phyloP scores from a whole-genome alignment of 2,113 vertebrate genomes.

The Forbesichthys papilliferus region DNA sequence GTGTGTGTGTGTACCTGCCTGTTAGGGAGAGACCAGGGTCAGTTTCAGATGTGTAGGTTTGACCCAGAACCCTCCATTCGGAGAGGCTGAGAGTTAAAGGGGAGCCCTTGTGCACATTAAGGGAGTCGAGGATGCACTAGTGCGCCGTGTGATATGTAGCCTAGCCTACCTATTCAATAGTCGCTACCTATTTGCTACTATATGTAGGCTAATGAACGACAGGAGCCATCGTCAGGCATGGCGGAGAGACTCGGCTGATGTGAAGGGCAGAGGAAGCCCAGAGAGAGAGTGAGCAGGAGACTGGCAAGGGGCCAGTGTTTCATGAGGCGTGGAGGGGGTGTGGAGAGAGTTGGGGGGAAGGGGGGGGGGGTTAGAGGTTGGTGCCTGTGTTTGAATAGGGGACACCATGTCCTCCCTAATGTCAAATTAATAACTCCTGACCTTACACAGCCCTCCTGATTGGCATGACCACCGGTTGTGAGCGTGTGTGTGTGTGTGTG shows the following conservation, averaged over 20 bases:
- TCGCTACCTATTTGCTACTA: too few relatives aligned
- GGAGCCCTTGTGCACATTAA: neutral
- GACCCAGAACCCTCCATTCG: neutral
- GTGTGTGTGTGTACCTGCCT: too few relatives aligned
- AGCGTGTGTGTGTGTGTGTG: constrained; percentile 5
- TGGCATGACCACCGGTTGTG: constrained; percentile 59
- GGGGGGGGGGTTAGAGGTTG: constrained; percentile 1
- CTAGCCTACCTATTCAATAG: too few relatives aligned
- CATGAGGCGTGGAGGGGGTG: constrained; percentile 53
- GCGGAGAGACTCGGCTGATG: too few relatives aligned
- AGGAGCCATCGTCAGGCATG: too few relatives aligned
- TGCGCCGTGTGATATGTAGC: too few relatives aligned
- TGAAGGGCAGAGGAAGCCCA: too few relatives aligned
- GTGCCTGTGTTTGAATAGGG: constrained; percentile 56
- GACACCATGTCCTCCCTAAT: constrained; percentile 63
- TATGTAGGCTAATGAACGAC: too few relatives aligned
- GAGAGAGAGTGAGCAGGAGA: constrained; percentile 43
- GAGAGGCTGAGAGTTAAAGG: constrained; percentile 16
- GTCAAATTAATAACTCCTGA: constrained; percentile 71
- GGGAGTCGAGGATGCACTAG: neutral
- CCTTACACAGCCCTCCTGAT: constrained; percentile 67
- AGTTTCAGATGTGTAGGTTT: neutral
- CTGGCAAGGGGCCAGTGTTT: constrained; percentile 50
- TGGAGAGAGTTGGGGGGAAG: constrained; percentile 37
- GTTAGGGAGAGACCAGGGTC: neutral